Evolutionary conservation across 2,888 invertebrate genomes (phyloP), one percentile per base, ranked within the genome.

Genomic region (Drosophila multiciliata): DNA sequence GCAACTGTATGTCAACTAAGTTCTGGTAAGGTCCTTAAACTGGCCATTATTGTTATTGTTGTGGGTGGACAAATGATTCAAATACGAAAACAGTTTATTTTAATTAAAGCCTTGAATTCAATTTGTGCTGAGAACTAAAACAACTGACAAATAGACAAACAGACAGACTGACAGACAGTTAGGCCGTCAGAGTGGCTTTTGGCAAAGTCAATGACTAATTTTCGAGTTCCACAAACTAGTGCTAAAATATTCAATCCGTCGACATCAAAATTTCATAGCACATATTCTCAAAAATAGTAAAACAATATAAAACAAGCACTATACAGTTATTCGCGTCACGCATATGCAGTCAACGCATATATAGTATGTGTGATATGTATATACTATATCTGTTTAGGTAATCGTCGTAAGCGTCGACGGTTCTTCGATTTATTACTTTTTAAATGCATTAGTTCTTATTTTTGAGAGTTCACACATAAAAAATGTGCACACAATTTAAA

Each of bases 261-360:
- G 45, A 70, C 67, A 87, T 86, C 72, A 85, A 87, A 89, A 85
- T 87, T 89, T 71, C 74, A 86, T 85, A 78, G 65, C 73, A 66
- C 63, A 68, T 67, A 66, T 69, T 69, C 71, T 65, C 29, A 74
- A 55, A 55, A 65, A 35, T 32, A 29, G 15, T 15, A 53, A 54
- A 45, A 23, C 29, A 45, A 23, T 8, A 15, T 26, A 45, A 23
- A 45, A 15, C 23, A 23, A 45, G 20, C 15, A 23, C 45, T 15
- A 2, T 15, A 45, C 45, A 23, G 29, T 60, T 42, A 49, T 54
- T 62, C 29, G 49, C 66, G 85, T 73, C 89, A 89, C 89, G 85
- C 89, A 89, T 71, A 89, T 85, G 66, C 67, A 78, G 48, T 61
- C 40, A 35, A 42, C n/a, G 33, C 52, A 36, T 36, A 62, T 26